Base-by-base conservation (phyloP, 2,113 vertebrate genomes). In the Mobula hypostoma region DNA sequence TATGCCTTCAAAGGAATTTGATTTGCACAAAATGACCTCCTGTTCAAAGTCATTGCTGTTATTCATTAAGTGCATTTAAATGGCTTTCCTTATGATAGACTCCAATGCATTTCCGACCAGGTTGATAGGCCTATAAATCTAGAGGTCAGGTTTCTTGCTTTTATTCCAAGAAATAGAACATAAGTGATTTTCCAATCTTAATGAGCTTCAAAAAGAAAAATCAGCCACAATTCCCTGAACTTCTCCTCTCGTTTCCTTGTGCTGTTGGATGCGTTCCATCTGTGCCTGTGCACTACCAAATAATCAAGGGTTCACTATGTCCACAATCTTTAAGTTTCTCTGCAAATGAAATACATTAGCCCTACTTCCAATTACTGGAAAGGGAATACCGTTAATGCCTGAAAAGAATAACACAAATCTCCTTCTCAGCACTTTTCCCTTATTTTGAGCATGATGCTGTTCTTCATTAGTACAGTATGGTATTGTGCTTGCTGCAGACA, bases 211-310 rank as follows among this genome's bases (percentile, higher is more conserved):
- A 70, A 91, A 36, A 70, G 32, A 36, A 6, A 91, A 90, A 32
- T 68, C 87, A 90, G 61, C 63, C 61, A 36, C 63, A 70, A 70
- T 66, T 68, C n/a, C 63, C 63, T n/a, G 9, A 66, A 70, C n/a
- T 68, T 70, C 88, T 63, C 68, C 17, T 66, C 88, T 70, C 32
- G 66, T 91, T 91, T 91, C 88, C 88, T 91, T 36, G 63, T 63
- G 61, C 85, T 88, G 15, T 91, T 91, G 88, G 63, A 91, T 91
- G 21, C 88, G 36, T 91, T 66, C 88, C 63, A 70, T 91, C 63
- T 91, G 88, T 63, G n/a, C 85, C 58, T 63, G 85, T 88, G 61
- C 27, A 63, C 9, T 17, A 63, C 29, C 29, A 21, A 91, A 21
- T 91, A 36, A 68, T 91, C 63, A 91, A 91, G 88, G n/a, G 63